Evolutionary conservation across 2,888 invertebrate genomes (phyloP).

Genomic region (Andricus quercusramuli): DNA sequence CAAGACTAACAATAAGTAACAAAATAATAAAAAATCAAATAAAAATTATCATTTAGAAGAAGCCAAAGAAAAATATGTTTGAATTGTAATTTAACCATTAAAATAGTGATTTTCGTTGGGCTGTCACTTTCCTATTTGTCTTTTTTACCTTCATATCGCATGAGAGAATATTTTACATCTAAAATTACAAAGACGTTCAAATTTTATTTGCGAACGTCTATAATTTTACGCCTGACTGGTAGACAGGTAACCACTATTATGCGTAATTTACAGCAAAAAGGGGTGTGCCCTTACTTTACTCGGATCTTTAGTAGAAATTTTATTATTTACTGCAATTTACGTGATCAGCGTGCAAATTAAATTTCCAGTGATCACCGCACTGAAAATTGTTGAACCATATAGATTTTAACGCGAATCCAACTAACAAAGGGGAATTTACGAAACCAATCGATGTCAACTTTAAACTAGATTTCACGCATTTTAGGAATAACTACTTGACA

Average conservation of each 20-base stretch:
- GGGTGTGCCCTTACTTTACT: conserved; percentile 11
- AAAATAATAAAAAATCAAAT: no score
- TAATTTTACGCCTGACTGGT: not conserved
- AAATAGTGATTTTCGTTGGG: not conserved
- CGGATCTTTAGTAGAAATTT: conserved; percentile 16
- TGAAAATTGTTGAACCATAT: not conserved
- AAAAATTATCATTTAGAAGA: no score
- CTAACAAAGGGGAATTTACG: not conserved
- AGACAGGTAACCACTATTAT: conserved; percentile 16
- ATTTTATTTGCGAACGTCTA: conserved; percentile 11
- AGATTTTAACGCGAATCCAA: not conserved
- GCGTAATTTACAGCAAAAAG: conserved; percentile 32
- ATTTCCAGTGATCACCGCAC: not conserved
- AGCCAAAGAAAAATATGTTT: no score
- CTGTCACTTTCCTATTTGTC: not conserved
- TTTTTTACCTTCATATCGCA: not conserved
- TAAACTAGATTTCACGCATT: not conserved
- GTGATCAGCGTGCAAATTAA: not conserved
- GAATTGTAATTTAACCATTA: not conserved
- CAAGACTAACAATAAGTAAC: no score
- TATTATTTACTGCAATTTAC: conserved; percentile 33
- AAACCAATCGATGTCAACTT: not conserved
- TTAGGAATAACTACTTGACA: not conserved
- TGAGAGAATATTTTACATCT: not conserved
- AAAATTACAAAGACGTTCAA: not conserved